Base-by-base conservation (phyloP, 2,113 vertebrate genomes). In the Cheilinus undulatus region DNA sequence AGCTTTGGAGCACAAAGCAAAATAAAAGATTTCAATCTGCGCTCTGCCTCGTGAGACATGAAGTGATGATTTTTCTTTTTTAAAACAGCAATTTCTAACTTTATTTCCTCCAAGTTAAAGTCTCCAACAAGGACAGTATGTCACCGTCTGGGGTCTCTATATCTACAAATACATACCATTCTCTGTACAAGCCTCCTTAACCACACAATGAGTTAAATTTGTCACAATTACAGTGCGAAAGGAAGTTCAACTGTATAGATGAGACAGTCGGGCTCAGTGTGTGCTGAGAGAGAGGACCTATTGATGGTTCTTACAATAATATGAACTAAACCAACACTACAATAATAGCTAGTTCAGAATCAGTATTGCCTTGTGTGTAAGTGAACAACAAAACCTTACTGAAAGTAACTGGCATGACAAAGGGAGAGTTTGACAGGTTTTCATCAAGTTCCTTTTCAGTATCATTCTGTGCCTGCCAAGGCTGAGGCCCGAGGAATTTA, bases 211-310 rank as follows among this genome's bases (percentile, higher is more conserved):
- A 36, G n/a, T 27, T 30, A 28, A 17, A 60, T 85, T 73, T 72
- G 49, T 72, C 79, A 62, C 67, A 68, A 75, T 71, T 68, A 78
- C 60, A 49, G 46, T 32, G 56, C 14, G 58, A 45, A 23, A 75
- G 20, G n/a, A 56, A n/a, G 20, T 17, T 22, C 64, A 19, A 42
- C 15, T 42, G 7, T 17, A 46, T 17, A 64, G 52, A 56, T 2
- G 20, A 56, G 74, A 38, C 22, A 54, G 57, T 60, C 38, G 26
- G 9, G 26, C 4, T 61, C 60, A 46, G 10, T 71, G 30, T 58
- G n/a, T 45, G 42, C 48, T 48, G 26, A 46, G 9, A 76, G 38
- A 56, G 67, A 50, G 10, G 11, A 61, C 15, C 45, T 26, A 4
- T 45, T 71, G 50, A 40, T n/a, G 1, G 1, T 34, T 7, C 11